Percentiles rank a stretch among this genome's conserved stretches.
phyloP scores from a whole-genome alignment of 2,113 vertebrate species.

The Orientallactaga bullata region DNA sequence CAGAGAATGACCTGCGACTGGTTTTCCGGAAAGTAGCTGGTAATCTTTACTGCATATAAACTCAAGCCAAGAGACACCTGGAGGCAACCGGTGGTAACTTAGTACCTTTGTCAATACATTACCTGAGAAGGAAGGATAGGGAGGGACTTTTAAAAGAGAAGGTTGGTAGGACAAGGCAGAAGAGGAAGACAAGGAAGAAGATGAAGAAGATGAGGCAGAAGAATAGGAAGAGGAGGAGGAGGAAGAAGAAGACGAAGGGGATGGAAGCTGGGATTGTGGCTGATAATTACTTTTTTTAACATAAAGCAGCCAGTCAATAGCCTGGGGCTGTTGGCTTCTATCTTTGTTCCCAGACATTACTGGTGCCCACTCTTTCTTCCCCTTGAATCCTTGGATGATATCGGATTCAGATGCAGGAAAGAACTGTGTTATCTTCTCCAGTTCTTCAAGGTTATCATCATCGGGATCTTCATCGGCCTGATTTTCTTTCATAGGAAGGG shows the following conservation, averaged over 20 bases:
- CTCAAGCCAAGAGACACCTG: conserved; percentile 79
- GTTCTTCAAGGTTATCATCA: conserved; percentile 21
- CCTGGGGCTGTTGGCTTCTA: conserved; percentile 29
- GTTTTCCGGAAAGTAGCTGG: conserved; percentile 51
- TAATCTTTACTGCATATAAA: conserved; percentile 72
- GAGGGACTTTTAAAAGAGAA: not conserved
- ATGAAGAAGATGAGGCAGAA: not conserved
- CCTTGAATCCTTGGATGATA: not conserved
- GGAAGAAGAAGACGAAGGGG: not conserved
- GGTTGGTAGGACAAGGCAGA: not conserved
- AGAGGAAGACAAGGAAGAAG: not conserved
- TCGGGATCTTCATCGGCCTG: not conserved
- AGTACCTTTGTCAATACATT: not conserved
- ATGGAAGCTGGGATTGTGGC: not conserved
- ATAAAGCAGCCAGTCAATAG: conserved; percentile 73
- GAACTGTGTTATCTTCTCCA: conserved; percentile 46
- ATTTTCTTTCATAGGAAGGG: conserved; percentile 22
- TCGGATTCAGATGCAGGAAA: not conserved
- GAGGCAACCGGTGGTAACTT: conserved; percentile 70
- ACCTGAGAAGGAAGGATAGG: not conserved
- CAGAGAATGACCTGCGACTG: not conserved
- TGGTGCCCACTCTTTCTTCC: not conserved
- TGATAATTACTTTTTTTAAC: conserved; percentile 67
- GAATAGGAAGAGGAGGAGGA: not conserved
- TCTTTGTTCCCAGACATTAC: conserved; percentile 1